These are phyloP conservation scores for Gopherus evgoodei DNA, from an alignment of 2,113 vertebrate species.

Conservation along the genomic window DNA sequence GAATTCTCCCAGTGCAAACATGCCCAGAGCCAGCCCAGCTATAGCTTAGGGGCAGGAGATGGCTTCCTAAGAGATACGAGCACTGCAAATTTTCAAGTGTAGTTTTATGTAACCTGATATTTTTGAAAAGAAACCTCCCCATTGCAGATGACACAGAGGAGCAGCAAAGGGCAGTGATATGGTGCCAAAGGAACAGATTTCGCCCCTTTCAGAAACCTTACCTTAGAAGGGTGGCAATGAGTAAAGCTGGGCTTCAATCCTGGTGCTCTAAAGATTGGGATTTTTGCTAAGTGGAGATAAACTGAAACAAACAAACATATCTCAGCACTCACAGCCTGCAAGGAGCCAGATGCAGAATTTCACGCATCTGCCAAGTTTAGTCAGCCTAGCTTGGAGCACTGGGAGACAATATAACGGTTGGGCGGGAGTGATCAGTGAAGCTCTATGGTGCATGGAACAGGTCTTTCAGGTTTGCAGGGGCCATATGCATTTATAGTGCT, in stretches of 20 bases:
- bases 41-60: rapidly evolving
- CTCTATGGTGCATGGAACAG: neutral
- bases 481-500: neutral
- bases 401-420: neutral
- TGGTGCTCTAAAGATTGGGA: rapidly evolving
- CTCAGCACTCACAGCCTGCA: rapidly evolving
- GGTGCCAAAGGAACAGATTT: neutral
- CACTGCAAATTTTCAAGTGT: neutral
- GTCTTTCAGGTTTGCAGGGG: neutral
- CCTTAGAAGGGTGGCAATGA: rapidly evolving
- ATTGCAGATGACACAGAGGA: rapidly evolving
- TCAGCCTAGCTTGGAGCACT: neutral
- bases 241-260: rapidly evolving
- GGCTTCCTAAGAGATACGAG: neutral
- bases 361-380: neutral
- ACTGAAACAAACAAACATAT: neutral
- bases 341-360: neutral
- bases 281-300: neutral
- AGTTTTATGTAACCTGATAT: rapidly evolving
- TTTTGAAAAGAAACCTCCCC: rapidly evolving
- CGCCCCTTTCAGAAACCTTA: rapidly evolving
- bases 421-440: neutral
- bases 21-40: rapidly evolving
- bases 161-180: rapidly evolving
- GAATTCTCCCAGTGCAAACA: neutral